phyloP scores from a whole-genome alignment of 2,113 vertebrate genomes.

The Anguilla rostrata region DNA sequence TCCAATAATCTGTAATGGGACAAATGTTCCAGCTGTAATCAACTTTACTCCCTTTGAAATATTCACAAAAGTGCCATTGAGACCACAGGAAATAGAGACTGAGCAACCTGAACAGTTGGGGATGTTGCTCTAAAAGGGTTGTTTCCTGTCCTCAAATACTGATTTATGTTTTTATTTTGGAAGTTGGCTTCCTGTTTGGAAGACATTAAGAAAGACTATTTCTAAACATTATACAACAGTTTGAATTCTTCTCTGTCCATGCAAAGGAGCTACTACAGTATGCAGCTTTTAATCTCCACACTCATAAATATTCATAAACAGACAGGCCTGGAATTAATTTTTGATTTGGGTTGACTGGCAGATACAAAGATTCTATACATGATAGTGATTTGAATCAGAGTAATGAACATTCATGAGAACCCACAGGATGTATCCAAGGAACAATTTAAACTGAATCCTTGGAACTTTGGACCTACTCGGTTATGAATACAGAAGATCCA shows the following conservation, averaged over 20 bases:
- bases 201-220: neutral
- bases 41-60: neutral
- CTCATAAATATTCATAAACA: neutral
- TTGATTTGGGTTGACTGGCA: neutral
- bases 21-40: neutral
- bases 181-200: neutral
- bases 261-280: neutral
- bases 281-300: neutral
- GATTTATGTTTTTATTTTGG: neutral
- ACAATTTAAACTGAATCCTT: neutral
- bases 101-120: neutral
- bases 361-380: neutral
- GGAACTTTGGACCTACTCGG: neutral
- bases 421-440: neutral
- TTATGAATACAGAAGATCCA: neutral
- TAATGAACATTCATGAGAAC: neutral
- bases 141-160: neutral
- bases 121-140: neutral
- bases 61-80: neutral
- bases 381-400: neutral
- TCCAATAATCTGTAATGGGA: neutral
- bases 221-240: slow-evolving; percentile 1
- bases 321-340: neutral
- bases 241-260: neutral
- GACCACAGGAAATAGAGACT: neutral